Percentiles rank a stretch among this genome's conserved stretches.
Conservation (phyloP, 2,113 vertebrate species). For the Hippocampus guttulatus region DNA sequence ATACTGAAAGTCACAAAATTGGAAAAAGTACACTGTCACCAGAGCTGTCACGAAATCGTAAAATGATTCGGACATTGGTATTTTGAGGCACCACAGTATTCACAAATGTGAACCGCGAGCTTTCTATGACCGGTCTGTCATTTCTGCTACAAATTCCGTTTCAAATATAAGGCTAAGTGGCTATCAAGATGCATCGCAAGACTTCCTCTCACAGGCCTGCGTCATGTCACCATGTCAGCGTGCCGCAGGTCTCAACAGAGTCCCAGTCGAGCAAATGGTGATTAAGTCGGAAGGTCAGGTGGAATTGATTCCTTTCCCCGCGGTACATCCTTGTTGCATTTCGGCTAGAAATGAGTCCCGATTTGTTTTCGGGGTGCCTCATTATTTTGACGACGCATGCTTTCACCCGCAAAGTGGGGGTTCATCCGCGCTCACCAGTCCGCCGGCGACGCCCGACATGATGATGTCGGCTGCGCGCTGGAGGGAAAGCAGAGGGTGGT, state of each 20-base stretch:
- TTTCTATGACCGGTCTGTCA: background rate
- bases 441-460: constrained; percentile 9
- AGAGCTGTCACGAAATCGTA: background rate
- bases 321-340: constrained; percentile 47
- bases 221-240: constrained; percentile 36
- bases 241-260: constrained; percentile 52
- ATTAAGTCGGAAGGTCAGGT: constrained; percentile 76
- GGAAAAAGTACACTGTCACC: background rate
- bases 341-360: constrained; percentile 44
- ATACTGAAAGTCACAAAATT: background rate
- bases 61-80: background rate
- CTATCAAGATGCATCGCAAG: constrained; percentile 23
- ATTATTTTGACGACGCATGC: constrained; percentile 44
- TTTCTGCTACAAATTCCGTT: background rate
- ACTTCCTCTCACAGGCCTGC: constrained; percentile 16
- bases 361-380: constrained; percentile 58
- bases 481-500: constrained; percentile 34
- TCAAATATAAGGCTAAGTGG: constrained; percentile 1
- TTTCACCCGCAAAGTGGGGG: constrained; percentile 3
- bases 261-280: constrained; percentile 48
- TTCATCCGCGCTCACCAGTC: constrained; percentile 16
- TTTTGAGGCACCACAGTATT: background rate
- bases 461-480: constrained; percentile 20
- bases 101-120: background rate
- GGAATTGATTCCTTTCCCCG: constrained; percentile 70